A percentile compares a stretch with the other conserved stretches of the same genome.
Evolutionary conservation across 2,888 invertebrate genomes (phyloP).

Genomic region (Hypolimnas misippus): DNA sequence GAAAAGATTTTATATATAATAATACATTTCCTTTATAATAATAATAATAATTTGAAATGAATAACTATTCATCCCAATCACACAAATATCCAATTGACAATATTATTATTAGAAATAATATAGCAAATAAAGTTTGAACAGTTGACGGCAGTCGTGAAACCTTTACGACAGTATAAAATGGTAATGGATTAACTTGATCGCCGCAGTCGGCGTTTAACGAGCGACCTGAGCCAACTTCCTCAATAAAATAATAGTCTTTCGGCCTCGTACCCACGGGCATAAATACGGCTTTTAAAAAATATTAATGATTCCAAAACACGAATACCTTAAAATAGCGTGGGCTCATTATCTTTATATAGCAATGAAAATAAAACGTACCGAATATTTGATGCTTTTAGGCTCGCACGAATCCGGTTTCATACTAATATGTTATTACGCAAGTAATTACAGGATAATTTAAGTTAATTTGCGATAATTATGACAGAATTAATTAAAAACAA

Average conservation of each 20-base stretch:
- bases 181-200: conserved; percentile 80
- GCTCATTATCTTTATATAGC: conserved; percentile 36
- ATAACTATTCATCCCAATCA: neutral
- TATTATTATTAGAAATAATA: conserved; percentile 41
- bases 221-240: conserved; percentile 74
- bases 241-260: conserved; percentile 77
- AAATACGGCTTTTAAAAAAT: conserved; percentile 47
- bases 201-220: conserved; percentile 71
- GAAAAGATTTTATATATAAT: too few relatives aligned
- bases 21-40: neutral
- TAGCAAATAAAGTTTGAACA: conserved; percentile 59
- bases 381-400: conserved; percentile 19
- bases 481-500: conserved; percentile 1
- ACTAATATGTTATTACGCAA: neutral
- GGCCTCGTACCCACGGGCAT: conserved; percentile 44
- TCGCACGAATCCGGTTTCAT: conserved; percentile 6
- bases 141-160: conserved; percentile 73
- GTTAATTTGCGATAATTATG: neutral
- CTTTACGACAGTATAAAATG: conserved; percentile 79
- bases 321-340: conserved; percentile 41
- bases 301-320: conserved; percentile 45
- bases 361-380: conserved; percentile 24
- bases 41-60: neutral
- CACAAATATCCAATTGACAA: conserved; percentile 42
- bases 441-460: neutral